Base-by-base conservation (phyloP, 2,797 vertebrate genomes). In the Phrynocephalus vlangalii region DNA sequence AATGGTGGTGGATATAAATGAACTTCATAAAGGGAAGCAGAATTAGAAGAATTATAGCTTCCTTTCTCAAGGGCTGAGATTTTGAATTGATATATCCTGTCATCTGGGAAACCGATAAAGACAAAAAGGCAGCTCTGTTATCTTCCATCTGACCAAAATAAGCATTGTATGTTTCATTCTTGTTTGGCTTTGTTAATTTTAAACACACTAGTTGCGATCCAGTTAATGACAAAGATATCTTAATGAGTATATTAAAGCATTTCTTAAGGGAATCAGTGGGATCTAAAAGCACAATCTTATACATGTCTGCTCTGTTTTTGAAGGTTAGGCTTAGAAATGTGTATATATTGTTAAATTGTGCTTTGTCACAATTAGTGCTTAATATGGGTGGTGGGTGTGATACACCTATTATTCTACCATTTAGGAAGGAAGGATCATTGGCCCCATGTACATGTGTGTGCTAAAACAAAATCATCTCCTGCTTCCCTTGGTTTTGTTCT, bases 21-120 rank as follows among this genome's bases (percentile, higher is more conserved):
- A 90, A 28, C 1, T 22, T n/a, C 86, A 60, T 73, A 81, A 80
- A 72, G 92, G 83, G 83, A 91, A 93, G 91, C 82, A 70, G 83
- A 5, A 15, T 92, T 80, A 89, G 88, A 85, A 30, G 2, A n/a
- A 56, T 86, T 82, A 89, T 81, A 79, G 83, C 52, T 93, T 94
- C 79, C 60, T 83, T 87, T 94, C 66, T 87, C 81, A 84, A 72
- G 79, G 44, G 87, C 4, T 92, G 33, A 30, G 83, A 9, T 85
- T 94, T 90, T 93, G 83, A 60, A 63, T 82, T 87, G 70, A 78
- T 86, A 56, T 0, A 0, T 93, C 91, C 86, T 93, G 86, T 90
- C 89, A 90, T 77, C 76, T 91, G 72, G 87, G 91, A 73, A 82
- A 91, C 44, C 24, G 48, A 84, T 83, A 63, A 91, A 90, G 44